Evolutionary conservation across 2,113 vertebrate genomes (phyloP).

Genomic region (Cnemophilus loriae): DNA sequence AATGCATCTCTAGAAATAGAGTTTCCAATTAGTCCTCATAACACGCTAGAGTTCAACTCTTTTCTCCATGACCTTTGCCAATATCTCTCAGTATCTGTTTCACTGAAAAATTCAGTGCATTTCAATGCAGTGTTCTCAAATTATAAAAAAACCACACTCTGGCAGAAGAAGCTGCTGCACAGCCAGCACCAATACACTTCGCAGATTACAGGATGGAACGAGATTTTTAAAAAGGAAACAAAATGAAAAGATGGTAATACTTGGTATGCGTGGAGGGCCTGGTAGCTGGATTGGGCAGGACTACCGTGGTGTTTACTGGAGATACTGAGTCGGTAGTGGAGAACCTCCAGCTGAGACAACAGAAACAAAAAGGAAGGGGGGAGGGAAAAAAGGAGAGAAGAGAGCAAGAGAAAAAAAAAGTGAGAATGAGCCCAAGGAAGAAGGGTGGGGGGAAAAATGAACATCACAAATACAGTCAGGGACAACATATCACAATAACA

Average conservation of each 20-base stretch:
- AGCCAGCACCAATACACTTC: not conserved
- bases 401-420: conserved; percentile 54
- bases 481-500: conserved; percentile 41
- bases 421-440: conserved; percentile 59
- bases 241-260: conserved; percentile 88
- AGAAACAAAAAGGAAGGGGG: conserved; percentile 54
- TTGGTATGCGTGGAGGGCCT: conserved; percentile 97
- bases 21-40: not conserved
- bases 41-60: not conserved
- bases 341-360: conserved; percentile 95
- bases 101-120: not conserved
- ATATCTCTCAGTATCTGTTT: not conserved
- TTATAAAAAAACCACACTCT: not conserved
- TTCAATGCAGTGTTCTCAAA: not conserved
- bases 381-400: conserved; percentile 18
- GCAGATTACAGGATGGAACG: conserved; percentile 51
- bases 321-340: conserved; percentile 97
- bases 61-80: not conserved
- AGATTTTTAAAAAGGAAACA: conserved; percentile 49
- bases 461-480: conserved; percentile 65
- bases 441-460: conserved; percentile 43
- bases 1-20: not conserved
- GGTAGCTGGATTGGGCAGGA: conserved; percentile 87
- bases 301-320: conserved; percentile 91
- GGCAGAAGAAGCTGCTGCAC: not conserved